phyloP scores from a whole-genome alignment of 2,113 vertebrate genomes.

The Petromus typicus region DNA sequence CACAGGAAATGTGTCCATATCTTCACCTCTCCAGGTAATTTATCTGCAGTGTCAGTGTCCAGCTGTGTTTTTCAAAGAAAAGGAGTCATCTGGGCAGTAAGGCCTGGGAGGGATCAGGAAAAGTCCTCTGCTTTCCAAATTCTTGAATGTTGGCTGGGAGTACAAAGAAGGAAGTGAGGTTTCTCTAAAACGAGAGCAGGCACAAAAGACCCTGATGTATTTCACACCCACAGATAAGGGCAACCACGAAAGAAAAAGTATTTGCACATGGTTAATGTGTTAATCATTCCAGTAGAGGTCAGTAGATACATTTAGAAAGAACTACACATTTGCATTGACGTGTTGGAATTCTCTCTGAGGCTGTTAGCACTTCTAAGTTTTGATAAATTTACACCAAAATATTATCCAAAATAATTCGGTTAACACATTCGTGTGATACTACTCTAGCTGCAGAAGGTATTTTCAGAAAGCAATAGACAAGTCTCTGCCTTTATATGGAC shows the following conservation, averaged over 20 bases:
- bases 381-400: background rate
- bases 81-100: background rate
- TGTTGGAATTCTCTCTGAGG: background rate
- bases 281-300: conserved; percentile 72
- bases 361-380: background rate
- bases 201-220: background rate
- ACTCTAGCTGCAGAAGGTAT: background rate
- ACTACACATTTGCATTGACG: background rate
- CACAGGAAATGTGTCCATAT: background rate
- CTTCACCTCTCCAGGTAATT: background rate
- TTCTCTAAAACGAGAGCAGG: background rate
- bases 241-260: background rate
- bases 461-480: background rate
- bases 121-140: background rate
- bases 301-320: conserved; percentile 66
- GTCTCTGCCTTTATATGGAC: background rate
- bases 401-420: background rate
- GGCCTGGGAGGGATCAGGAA: background rate
- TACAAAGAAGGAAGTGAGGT: background rate
- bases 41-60: background rate
- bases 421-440: background rate
- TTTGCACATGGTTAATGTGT: background rate
- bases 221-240: background rate
- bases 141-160: background rate
- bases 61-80: background rate